Conservation (phyloP, 2,113 vertebrate species). For the Pyxicephalus adspersus region DNA sequence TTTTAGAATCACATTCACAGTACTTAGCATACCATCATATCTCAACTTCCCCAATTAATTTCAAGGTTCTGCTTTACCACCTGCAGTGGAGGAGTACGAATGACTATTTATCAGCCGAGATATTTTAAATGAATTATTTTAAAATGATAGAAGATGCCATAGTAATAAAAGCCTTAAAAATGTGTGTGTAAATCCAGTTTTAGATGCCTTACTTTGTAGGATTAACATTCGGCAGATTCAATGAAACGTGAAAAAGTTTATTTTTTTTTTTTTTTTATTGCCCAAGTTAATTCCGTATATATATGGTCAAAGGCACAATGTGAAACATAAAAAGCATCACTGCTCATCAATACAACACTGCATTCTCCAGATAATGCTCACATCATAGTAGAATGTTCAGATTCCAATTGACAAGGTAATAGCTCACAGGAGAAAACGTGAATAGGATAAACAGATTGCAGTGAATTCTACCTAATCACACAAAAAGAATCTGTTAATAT, state of each 20-base stretch:
- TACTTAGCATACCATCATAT: no score
- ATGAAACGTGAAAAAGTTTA: background rate
- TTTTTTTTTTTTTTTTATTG: background rate
- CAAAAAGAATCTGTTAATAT: background rate
- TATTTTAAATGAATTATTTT: no score
- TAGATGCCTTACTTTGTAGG: no score
- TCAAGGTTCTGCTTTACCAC: no score
- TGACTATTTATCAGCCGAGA: no score
- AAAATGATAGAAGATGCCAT: no score
- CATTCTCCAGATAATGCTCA: background rate
- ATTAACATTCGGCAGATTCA: no score
- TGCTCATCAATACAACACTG: background rate
- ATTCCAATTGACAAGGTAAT: background rate
- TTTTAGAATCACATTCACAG: no score
- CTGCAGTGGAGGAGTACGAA: no score
- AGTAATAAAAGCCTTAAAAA: no score
- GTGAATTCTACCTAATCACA: background rate
- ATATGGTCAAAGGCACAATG: constrained; percentile 3
- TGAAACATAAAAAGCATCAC: background rate
- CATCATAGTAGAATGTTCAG: background rate
- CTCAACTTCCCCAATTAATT: no score
- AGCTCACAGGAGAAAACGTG: background rate
- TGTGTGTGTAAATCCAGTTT: no score
- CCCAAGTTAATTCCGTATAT: background rate
- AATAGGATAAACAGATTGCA: background rate